Percentiles rank a stretch among this genome's conserved stretches.
Evolutionary conservation across 2,797 vertebrate species (phyloP).

Genomic region (Rhinichthys osculus): DNA sequence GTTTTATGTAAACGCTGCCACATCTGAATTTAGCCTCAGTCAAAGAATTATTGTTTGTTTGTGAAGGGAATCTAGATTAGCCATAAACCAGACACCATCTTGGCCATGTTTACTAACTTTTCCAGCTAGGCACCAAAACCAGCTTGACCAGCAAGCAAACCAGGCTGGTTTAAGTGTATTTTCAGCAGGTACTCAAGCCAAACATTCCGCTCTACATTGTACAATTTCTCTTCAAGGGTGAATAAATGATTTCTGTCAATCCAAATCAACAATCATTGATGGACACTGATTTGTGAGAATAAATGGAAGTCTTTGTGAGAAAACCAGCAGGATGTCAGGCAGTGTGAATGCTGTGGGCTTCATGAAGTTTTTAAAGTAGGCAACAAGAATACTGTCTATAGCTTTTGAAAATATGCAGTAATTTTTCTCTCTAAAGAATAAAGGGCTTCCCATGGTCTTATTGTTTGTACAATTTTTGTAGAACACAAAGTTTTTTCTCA

Average conservation of each 20-base stretch:
- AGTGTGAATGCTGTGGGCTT: constrained; percentile 38
- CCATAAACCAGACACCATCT: too few species aligned
- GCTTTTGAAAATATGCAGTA: constrained; percentile 46
- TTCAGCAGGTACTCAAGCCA: not conserved
- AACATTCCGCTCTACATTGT: not conserved
- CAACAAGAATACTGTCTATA: constrained; percentile 23
- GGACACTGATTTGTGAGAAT: constrained; percentile 17
- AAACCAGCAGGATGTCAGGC: constrained; percentile 43
- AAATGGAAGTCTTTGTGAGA: constrained; percentile 42
- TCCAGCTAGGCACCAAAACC: not conserved
- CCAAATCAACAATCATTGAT: constrained; percentile 35
- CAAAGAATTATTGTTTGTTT: too few species aligned
- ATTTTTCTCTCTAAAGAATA: constrained; percentile 43
- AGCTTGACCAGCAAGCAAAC: not conserved
- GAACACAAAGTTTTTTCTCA: not conserved
- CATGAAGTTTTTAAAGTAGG: constrained; percentile 23
- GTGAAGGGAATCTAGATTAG: too few species aligned
- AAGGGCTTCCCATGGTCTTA: constrained; percentile 11
- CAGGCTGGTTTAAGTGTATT: not conserved
- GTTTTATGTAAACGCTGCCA: not conserved
- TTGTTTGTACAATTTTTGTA: constrained; percentile 24
- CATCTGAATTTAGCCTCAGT: too few species aligned
- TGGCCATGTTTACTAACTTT: too few species aligned
- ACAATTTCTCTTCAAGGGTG: not conserved
- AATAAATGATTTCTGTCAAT: constrained; percentile 6